A percentile compares a stretch with the other conserved stretches of the same genome.
These are phyloP conservation scores for Tetramorium simillimum DNA, from an alignment of 1,140 invertebrate species.

Conservation along the genomic window DNA sequence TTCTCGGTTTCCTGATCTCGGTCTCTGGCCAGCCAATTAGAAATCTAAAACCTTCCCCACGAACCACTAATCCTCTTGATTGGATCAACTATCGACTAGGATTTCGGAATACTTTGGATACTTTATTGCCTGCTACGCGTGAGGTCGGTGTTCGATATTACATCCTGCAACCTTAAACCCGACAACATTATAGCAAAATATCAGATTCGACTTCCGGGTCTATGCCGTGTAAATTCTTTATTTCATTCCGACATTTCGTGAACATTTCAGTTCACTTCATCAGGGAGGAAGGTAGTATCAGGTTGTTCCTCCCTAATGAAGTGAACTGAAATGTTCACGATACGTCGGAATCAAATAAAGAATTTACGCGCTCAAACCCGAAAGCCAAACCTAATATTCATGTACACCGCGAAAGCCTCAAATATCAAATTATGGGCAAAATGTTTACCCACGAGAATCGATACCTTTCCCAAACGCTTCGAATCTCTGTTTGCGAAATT, in stretches of 20 bases:
- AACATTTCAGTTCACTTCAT: too few relatives aligned
- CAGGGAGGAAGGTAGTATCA: too few relatives aligned
- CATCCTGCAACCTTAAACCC: not conserved
- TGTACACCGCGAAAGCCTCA: too few relatives aligned
- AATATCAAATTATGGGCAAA: too few relatives aligned
- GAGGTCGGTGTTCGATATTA: slow-evolving; percentile 6
- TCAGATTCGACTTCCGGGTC: not conserved
- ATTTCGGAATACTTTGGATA: not conserved
- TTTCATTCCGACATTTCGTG: too few relatives aligned
- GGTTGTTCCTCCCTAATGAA: too few relatives aligned
- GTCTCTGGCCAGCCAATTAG: slow-evolving; percentile 55
- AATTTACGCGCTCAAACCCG: too few relatives aligned
- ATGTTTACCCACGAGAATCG: not conserved
- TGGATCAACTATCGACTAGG: not conserved
- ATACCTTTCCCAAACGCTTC: not conserved
- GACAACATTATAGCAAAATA: not conserved
- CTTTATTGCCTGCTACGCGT: slow-evolving; percentile 29
- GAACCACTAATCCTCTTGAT: slow-evolving; percentile 58
- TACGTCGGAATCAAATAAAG: too few relatives aligned
- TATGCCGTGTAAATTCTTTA: too few relatives aligned
- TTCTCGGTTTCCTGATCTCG: slow-evolving; percentile 52
- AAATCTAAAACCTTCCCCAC: slow-evolving; percentile 48
- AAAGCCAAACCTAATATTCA: too few relatives aligned
- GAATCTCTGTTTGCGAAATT: not conserved
- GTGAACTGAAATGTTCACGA: too few relatives aligned